Base-by-base conservation (phyloP, 2,113 vertebrate genomes). In the Coturnix japonica region DNA sequence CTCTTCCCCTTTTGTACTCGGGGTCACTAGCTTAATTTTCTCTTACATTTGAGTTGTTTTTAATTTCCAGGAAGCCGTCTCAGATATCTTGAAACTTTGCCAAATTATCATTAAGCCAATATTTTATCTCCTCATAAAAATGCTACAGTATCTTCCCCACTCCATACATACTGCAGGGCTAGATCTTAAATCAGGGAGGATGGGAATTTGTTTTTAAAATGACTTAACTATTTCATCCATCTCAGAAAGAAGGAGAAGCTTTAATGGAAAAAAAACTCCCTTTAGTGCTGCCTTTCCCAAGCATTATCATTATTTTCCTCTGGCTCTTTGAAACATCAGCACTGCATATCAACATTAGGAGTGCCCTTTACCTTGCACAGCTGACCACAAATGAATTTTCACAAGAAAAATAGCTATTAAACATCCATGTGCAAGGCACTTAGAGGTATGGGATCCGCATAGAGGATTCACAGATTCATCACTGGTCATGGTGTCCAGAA, bases 51-150 rank as follows among this genome's bases (percentile, higher is more conserved):
- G 93, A 97, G 93, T 95, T 97, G 92, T 95, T 97, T 96, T 96
- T 95, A 96, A 96, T 96, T 97, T 97, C 96, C 96, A 96, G 95
- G 96, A 96, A 96, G 83, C 92, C 87, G 93, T 87, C 86, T 84
- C 78, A 73, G 77, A 90, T 85, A 97, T 54, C 83, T 94, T 96
- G 96, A 95, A 89, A 46, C 51, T 65, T 89, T 83, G 94, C 96
- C 95, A 96, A 97, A 96, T 96, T 87, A 96, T 96, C 96, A 96
- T 96, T 96, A 95, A 94, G 85, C 81, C 87, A 94, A 96, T 96
- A 95, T 95, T 96, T 97, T 96, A 96, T 94, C 92, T 93, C 74
- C 95, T 95, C 93, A 90, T 96, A 95, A 96, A 96, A 97, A 95
- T 57, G 65, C 33, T 95, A 83, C 76, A 81, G 56, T 84, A 71